Evolutionary conservation across 2,888 invertebrate species (phyloP), one percentile per base, ranked within the genome.

Genomic region (Watsonalla cultraria): DNA sequence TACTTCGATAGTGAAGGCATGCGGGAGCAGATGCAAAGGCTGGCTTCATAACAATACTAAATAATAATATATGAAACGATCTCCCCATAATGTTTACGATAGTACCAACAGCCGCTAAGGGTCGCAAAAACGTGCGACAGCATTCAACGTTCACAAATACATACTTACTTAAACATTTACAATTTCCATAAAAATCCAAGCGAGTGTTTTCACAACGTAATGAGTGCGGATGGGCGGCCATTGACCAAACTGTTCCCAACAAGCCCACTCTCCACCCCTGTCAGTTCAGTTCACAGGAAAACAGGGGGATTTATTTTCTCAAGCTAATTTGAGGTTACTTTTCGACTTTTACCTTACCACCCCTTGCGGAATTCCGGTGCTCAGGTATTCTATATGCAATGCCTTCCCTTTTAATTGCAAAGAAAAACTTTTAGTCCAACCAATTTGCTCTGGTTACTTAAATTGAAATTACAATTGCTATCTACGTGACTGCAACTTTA

Each of bases 261-360:
- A 72, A 64, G 68, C 71, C 74, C 75, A 74, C 79, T 82, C 70
- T 68, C 64, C 70, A 62, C 80, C 78, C 77, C 74, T 78, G 82
- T 76, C 79, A 76, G 68, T 63, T 76, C 79, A 76, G 67, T 63
- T 64, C 61, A 63, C 70, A 70, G 68, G 74, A 76, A 76, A 80
- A 78, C 74, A 72, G 68, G 70, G 70, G 66, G 60, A 75, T 80
- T 82, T 84, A 78, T 80, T 84, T 81, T 81, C 70, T 65, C 68
- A 63, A 67, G 71, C 78, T 81, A 82, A 83, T 84, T 83, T 80
- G 80, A 78, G 79, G 80, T 78, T 74, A 72, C 72, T 76, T 69
- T 75, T 74, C 70, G 70, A 70, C 62, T 71, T 58, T 69, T 62
- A 60, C 11, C 42, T 24, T 42, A 42, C 42, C 42, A 42, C 42